phyloP scores from a whole-genome alignment of 2,797 vertebrate species.

The Lacerta agilis region DNA sequence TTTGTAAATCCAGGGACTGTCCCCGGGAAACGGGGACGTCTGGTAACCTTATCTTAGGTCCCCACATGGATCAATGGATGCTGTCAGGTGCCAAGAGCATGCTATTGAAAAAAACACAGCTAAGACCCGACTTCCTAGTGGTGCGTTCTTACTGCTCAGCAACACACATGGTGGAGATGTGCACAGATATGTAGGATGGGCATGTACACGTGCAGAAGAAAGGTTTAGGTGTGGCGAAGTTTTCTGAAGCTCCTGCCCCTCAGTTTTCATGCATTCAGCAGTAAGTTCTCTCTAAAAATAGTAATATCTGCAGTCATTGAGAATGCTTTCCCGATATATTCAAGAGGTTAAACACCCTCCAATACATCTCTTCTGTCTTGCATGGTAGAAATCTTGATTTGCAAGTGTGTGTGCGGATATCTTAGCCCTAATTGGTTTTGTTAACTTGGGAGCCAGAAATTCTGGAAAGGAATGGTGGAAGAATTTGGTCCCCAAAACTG shows the following conservation, averaged over 20 bases:
- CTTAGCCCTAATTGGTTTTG: background rate
- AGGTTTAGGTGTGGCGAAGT: no score
- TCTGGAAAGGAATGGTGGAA: constrained; percentile 26
- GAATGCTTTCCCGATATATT: constrained; percentile 20
- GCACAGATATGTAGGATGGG: no score
- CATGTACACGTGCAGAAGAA: background rate
- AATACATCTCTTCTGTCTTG: background rate
- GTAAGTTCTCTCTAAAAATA: background rate
- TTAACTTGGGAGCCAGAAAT: background rate
- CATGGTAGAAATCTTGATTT: constrained; percentile 31
- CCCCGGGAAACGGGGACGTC: no score
- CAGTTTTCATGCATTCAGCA: rapidly evolving
- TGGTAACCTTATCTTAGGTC: no score
- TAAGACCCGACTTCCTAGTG: background rate
- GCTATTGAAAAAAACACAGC: background rate
- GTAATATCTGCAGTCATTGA: rapidly evolving
- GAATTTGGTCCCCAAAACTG: constrained; percentile 8
- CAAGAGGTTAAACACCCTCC: background rate
- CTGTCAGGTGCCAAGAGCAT: background rate
- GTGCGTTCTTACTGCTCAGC: background rate
- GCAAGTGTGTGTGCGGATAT: background rate
- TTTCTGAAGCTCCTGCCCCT: no score
- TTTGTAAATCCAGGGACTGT: no score
- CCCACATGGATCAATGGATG: background rate
- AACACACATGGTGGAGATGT: background rate